Conservation (phyloP, 2,797 vertebrate genomes). For the Epinephelus awoara region DNA sequence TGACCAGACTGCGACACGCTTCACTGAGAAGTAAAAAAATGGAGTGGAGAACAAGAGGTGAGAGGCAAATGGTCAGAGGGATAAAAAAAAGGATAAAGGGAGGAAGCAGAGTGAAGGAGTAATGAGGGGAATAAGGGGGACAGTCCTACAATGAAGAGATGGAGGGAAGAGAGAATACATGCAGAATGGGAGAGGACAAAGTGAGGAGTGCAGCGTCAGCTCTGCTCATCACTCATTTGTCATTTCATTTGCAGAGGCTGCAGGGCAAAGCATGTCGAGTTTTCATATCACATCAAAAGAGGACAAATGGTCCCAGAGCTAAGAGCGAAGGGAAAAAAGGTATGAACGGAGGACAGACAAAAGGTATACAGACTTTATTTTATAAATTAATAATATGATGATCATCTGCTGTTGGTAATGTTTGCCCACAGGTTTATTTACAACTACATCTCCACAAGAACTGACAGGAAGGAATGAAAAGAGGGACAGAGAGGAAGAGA, state of each 20-base stretch:
- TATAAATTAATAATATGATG: conserved; percentile 3
- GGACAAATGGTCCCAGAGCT: conserved; percentile 11
- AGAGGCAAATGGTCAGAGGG: conserved; percentile 21
- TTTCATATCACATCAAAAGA: conserved; percentile 54
- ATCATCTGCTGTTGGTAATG: background rate
- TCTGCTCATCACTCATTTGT: conserved; percentile 74
- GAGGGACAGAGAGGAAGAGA: conserved; percentile 19
- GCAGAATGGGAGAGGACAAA: conserved; percentile 33
- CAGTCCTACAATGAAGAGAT: background rate
- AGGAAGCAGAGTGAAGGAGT: conserved; percentile 43
- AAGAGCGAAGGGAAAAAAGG: background rate
- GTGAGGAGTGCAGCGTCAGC: conserved; percentile 69
- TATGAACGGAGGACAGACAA: background rate
- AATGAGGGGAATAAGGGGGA: conserved; percentile 40
- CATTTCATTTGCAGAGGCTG: conserved; percentile 71
- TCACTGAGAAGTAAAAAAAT: conserved; percentile 30
- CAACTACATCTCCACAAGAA: background rate
- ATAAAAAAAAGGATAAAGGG: conserved; percentile 11
- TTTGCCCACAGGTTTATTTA: conserved; percentile 10
- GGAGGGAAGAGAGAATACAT: conserved; percentile 6
- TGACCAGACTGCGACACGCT: conserved; percentile 34
- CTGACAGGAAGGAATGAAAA: background rate
- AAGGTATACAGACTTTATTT: conserved; percentile 7
- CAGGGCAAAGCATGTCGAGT: conserved; percentile 48
- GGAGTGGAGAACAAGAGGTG: conserved; percentile 12